A percentile compares a stretch with the other conserved stretches of the same genome.
Conservation (phyloP, 2,797 vertebrate genomes). For the Tragelaphus eurycerus region DNA sequence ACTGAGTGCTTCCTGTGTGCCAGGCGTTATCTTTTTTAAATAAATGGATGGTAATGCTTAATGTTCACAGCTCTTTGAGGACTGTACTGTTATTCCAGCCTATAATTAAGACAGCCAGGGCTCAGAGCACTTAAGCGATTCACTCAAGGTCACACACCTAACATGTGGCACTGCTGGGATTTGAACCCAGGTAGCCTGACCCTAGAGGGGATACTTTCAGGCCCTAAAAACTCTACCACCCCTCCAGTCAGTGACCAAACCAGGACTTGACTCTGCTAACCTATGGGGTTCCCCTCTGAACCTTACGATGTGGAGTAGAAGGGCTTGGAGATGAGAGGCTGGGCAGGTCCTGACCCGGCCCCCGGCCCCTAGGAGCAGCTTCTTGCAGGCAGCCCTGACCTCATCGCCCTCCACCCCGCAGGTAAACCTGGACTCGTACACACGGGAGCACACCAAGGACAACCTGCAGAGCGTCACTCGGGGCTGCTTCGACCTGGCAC, state of each 20-base stretch:
- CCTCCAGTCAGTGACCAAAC: not conserved
- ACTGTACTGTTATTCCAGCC: not conserved
- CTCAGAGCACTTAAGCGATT: not conserved
- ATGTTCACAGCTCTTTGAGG: not conserved
- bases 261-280: not conserved
- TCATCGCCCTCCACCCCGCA: constrained; percentile 46
- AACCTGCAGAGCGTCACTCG: constrained; percentile 95
- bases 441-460: constrained; percentile 96
- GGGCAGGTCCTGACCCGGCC: rapidly evolving
- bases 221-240: not conserved
- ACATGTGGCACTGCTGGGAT: not conserved
- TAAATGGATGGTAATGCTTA: no score
- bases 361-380: not conserved
- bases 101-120: not conserved
- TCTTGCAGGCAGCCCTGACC: not conserved
- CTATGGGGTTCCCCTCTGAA: not conserved
- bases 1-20: not conserved
- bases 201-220: not conserved
- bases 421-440: constrained; percentile 98
- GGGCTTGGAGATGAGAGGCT: not conserved
- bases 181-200: not conserved
- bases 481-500: constrained; percentile 94
- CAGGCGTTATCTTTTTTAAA: not conserved
- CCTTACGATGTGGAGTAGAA: not conserved
- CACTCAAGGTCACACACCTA: not conserved